phyloP scores from a whole-genome alignment of 2,113 vertebrate genomes.

The Motacilla tschutschensis region DNA sequence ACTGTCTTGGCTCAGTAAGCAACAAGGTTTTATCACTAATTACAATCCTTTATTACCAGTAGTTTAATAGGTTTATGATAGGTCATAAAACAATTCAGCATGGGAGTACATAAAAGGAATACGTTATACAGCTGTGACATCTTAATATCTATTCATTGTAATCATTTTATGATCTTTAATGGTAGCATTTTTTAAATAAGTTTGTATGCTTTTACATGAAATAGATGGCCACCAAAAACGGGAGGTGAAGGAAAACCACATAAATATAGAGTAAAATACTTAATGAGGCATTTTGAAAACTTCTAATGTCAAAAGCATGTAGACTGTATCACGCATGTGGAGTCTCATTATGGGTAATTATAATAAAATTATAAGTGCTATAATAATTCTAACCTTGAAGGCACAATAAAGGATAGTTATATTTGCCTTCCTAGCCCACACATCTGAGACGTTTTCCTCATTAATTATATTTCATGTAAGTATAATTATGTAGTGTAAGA shows the following conservation, averaged over 20 bases:
- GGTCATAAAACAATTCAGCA: slow-evolving; percentile 91
- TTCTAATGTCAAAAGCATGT: slow-evolving; percentile 81
- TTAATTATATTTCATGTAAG: slow-evolving; percentile 76
- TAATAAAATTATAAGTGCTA: slow-evolving; percentile 82
- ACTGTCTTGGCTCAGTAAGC: slow-evolving; percentile 88
- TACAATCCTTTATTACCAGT: slow-evolving; percentile 91
- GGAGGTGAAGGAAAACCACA: slow-evolving; percentile 65
- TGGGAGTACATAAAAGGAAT: slow-evolving; percentile 82
- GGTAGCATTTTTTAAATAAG: slow-evolving; percentile 66
- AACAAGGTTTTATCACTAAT: slow-evolving; percentile 93
- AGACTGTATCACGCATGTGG: slow-evolving; percentile 76
- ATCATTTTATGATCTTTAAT: slow-evolving; percentile 83
- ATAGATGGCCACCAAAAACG: slow-evolving; percentile 51
- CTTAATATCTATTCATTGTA: slow-evolving; percentile 88
- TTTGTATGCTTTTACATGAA: slow-evolving; percentile 65
- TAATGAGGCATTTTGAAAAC: slow-evolving; percentile 80
- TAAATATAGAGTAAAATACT: slow-evolving; percentile 84
- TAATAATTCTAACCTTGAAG: slow-evolving; percentile 86
- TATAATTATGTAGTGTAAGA: slow-evolving; percentile 61
- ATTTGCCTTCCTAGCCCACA: slow-evolving; percentile 71
- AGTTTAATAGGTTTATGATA: slow-evolving; percentile 92
- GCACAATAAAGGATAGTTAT: slow-evolving; percentile 71
- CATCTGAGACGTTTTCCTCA: slow-evolving; percentile 71
- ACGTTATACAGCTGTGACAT: slow-evolving; percentile 86
- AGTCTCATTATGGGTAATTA: slow-evolving; percentile 88